These are phyloP conservation scores for Cerceris ruficornis DNA, from an alignment of 2,888 invertebrate species.

Conservation along the genomic window DNA sequence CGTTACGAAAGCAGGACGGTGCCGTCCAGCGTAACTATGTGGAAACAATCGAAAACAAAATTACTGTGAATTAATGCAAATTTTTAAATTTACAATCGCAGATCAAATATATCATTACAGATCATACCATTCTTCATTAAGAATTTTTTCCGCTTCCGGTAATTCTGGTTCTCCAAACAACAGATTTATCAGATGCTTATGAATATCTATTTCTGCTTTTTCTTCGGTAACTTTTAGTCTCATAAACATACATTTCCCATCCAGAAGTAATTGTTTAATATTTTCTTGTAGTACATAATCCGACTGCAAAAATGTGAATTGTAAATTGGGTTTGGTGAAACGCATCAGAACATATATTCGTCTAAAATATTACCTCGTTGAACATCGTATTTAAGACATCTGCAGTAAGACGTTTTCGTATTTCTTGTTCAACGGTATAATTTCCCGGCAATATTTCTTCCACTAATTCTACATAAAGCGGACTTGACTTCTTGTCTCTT, in stretches of 20 bases:
- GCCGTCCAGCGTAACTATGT: conserved; percentile 72
- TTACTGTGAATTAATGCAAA: neutral
- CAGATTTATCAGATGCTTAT: conserved; percentile 70
- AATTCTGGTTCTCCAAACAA: conserved; percentile 72
- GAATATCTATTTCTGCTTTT: conserved; percentile 71
- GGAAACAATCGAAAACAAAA: conserved; percentile 13
- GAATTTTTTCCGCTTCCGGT: conserved; percentile 59
- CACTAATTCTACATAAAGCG: conserved; percentile 75
- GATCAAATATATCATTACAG: neutral
- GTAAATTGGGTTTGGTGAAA: neutral
- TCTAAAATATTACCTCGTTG: conserved; percentile 65
- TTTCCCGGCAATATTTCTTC: conserved; percentile 74
- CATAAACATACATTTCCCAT: conserved; percentile 77
- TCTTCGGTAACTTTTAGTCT: conserved; percentile 70
- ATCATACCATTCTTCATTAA: conserved; percentile 73
- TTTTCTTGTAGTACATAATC: conserved; percentile 70
- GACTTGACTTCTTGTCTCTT: conserved; percentile 76
- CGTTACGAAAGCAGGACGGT: conserved; percentile 71
- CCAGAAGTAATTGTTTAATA: conserved; percentile 69
- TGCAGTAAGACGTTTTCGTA: conserved; percentile 72
- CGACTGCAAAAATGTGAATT: conserved; percentile 59
- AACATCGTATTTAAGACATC: conserved; percentile 71
- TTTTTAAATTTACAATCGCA: neutral
- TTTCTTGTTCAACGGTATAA: conserved; percentile 74
- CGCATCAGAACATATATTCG: neutral